phyloP scores from a whole-genome alignment of 1,140 invertebrate genomes.

The Drosophila rufa region DNA sequence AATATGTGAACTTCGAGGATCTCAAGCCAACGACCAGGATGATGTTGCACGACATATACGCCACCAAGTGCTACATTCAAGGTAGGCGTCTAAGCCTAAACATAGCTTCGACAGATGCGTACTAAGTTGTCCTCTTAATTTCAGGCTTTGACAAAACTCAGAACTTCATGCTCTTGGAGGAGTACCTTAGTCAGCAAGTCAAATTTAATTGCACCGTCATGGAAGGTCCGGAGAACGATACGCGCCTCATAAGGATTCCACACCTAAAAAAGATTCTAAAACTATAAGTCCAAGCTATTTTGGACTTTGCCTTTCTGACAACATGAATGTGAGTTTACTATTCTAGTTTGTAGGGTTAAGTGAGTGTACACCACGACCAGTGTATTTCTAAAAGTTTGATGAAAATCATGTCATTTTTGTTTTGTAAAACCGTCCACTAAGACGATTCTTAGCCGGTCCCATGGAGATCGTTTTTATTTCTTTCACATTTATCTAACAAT shows the following conservation, averaged over 20 bases:
- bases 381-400: neutral
- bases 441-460: neutral
- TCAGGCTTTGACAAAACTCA: constrained; percentile 47
- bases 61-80: constrained; percentile 62
- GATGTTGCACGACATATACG: neutral
- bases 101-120: neutral
- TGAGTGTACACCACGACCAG: constrained; percentile 7
- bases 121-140: neutral
- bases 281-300: constrained; percentile 5
- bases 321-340: constrained; percentile 8
- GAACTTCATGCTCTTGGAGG: constrained; percentile 37
- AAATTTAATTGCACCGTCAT: constrained; percentile 26
- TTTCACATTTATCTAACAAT: constrained; percentile 16
- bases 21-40: constrained; percentile 39
- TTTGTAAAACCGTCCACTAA: neutral
- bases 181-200: neutral
- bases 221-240: constrained; percentile 34
- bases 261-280: constrained; percentile 38
- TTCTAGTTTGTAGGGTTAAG: constrained; percentile 1
- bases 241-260: constrained; percentile 37
- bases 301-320: constrained; percentile 2
- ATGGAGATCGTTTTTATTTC: constrained; percentile 2
- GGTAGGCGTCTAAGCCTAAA: constrained; percentile 24
- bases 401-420: constrained; percentile 3
- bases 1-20: constrained; percentile 23